Evolutionary conservation across 2,888 invertebrate genomes (phyloP), one percentile per base, ranked within the genome.

Genomic region (Trissoscelio sp.): DNA sequence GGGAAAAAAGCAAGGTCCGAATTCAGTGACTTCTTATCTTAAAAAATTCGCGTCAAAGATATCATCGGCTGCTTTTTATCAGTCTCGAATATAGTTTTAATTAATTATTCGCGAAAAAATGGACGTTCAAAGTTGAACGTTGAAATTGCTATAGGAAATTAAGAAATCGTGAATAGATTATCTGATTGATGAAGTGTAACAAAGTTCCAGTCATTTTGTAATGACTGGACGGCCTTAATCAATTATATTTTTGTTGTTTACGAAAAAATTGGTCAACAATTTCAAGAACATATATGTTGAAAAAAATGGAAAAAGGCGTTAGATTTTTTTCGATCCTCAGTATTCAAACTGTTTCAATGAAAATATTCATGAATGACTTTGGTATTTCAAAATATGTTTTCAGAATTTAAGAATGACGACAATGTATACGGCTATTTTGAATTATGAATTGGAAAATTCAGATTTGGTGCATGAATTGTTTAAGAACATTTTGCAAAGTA

Each of bases 81-180:
- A 1, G 48, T 48, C 48, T 48, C 48, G 22, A 24, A 5, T 22
- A n/a, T n/a, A 3, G 31, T 22, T 48, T 2, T 12, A 48, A 48
- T 48, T n/a, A n/a, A 37, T 55, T n/a, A 31, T 14, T 24, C 14
- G 28, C 6, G 24, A 55, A 55, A n/a, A 55, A 34, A 34, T 28
- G 14, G 4, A 3, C 3, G 37, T 34, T 9, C 57, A 57, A 37
- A 57, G 57, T 57, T 57, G 16, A 57, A 9, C 28, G 9, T n/a
- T n/a, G n/a, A n/a, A n/a, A n/a, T 20, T 18, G 2, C 37, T 12
- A 20, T 18, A 6, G 34, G 16, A 37, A 37, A 57, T 37, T 11
- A 20, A 37, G 20, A 37, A 57, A 37, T 57, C 37, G n/a, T 9
- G 57, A 57, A 57, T 57, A n/a, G 4, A 14, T 28, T 14, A 53